These are phyloP conservation scores for Drosophila anceps DNA, from an alignment of 2,888 invertebrate genomes.

Conservation along the genomic window DNA sequence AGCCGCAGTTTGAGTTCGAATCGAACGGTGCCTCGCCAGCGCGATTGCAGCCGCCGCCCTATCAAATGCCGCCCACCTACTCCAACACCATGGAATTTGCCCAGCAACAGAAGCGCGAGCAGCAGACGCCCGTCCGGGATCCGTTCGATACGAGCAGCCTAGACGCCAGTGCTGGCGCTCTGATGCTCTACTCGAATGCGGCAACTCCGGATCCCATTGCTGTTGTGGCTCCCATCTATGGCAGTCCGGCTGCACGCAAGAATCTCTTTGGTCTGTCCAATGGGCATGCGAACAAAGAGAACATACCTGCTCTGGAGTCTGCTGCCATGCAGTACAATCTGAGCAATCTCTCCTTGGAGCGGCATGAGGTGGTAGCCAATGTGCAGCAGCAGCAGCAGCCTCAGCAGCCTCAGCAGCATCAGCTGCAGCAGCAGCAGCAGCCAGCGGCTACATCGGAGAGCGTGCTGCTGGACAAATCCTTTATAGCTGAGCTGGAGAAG, in stretches of 20 bases:
- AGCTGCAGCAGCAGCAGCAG: constrained; percentile 16
- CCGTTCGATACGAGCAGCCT: constrained; percentile 88
- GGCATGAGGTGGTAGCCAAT: constrained; percentile 29
- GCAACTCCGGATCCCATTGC: constrained; percentile 15
- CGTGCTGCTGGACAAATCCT: constrained; percentile 87
- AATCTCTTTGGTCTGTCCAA: constrained; percentile 66
- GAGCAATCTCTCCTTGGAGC: constrained; percentile 79
- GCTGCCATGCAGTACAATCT: constrained; percentile 80
- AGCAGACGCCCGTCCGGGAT: constrained; percentile 84
- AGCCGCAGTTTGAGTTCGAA: constrained; percentile 69
- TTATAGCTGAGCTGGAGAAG: constrained; percentile 89
- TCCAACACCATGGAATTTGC: constrained; percentile 86
- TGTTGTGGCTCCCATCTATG: constrained; percentile 35
- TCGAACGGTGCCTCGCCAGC: constrained; percentile 53
- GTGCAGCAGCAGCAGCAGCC: constrained; percentile 18
- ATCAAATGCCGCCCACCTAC: constrained; percentile 87
- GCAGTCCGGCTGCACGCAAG: constrained; percentile 75
- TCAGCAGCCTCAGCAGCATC: too few species aligned
- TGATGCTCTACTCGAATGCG: constrained; percentile 77
- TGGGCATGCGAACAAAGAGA: constrained; percentile 78
- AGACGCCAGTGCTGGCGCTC: constrained; percentile 36
- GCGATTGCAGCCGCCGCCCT: constrained; percentile 86
- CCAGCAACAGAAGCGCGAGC: constrained; percentile 55
- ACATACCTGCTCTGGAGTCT: constrained; percentile 74
- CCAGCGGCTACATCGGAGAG: constrained; percentile 74